These are phyloP conservation scores for Sphenodon punctatus DNA, from an alignment of 2,797 vertebrate genomes.

Conservation along the genomic window DNA sequence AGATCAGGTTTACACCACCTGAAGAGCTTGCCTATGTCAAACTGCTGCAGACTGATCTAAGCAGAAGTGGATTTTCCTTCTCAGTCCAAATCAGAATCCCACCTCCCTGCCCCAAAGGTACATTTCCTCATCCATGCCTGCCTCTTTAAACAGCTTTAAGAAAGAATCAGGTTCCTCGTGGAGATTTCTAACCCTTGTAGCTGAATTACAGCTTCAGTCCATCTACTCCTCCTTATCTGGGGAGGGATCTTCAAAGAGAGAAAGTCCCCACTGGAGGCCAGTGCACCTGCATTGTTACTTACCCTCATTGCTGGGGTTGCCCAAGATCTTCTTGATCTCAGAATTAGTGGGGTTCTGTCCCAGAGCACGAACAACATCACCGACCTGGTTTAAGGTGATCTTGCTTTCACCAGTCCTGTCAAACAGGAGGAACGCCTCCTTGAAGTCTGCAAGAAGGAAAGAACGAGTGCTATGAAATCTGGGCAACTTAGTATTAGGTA, in stretches of 20 bases:
- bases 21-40: too few species aligned
- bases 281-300: too few species aligned
- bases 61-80: neutral
- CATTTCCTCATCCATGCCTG: neutral
- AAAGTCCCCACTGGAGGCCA: too few species aligned
- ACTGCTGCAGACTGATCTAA: too few species aligned
- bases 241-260: too few species aligned
- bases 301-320: slow-evolving; percentile 90
- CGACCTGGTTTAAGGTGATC: slow-evolving; percentile 90
- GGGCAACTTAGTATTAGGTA: neutral
- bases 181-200: neutral
- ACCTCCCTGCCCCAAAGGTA: neutral
- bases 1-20: too few species aligned
- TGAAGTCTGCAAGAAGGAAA: slow-evolving; percentile 87
- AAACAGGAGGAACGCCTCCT: slow-evolving; percentile 98
- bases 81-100: neutral
- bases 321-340: slow-evolving; percentile 87
- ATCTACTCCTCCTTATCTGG: too few species aligned
- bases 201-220: too few species aligned
- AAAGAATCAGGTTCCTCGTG: neutral
- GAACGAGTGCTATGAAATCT: slow-evolving; percentile 16
- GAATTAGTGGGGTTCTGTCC: slow-evolving; percentile 98
- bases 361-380: slow-evolving; percentile 94
- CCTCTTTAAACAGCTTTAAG: neutral
- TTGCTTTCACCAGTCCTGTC: slow-evolving; percentile 95